Conservation (phyloP, 1,140 invertebrate species). For the Trachymyrmex cornetzi region DNA sequence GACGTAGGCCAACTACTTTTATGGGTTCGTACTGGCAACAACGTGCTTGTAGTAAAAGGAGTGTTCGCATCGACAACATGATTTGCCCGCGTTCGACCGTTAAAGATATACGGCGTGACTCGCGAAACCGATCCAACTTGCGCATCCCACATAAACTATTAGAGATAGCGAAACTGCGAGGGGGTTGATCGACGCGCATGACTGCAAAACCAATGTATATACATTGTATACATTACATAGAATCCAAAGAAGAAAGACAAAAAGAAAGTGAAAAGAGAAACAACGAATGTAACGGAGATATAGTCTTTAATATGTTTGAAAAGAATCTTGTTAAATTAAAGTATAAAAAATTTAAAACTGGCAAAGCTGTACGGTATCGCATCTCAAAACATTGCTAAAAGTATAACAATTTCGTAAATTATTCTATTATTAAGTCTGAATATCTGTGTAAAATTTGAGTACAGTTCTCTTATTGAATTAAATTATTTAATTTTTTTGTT, state of each 20-base stretch:
- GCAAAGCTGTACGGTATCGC: too few species aligned
- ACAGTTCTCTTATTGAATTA: too few species aligned
- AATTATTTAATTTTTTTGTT: too few species aligned
- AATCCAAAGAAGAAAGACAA: too few species aligned
- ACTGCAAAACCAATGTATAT: background rate
- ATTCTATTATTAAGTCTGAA: too few species aligned
- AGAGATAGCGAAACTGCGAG: constrained; percentile 26
- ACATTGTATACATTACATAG: background rate
- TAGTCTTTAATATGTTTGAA: background rate
- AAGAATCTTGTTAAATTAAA: background rate
- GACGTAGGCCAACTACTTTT: constrained; percentile 76
- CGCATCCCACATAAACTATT: constrained; percentile 39
- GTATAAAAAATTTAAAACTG: background rate
- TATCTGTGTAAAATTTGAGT: too few species aligned
- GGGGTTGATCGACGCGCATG: constrained; percentile 42
- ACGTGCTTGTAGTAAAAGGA: constrained; percentile 32
- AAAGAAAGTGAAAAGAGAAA: background rate
- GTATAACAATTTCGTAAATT: too few species aligned
- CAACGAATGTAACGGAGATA: background rate
- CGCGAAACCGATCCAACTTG: constrained; percentile 55
- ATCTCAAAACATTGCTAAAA: too few species aligned
- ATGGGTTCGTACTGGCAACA: constrained; percentile 67
- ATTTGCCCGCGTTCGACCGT: constrained; percentile 71
- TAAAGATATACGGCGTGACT: constrained; percentile 56
- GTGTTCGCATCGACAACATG: constrained; percentile 67